Percentiles rank a stretch among this genome's conserved stretches.
Evolutionary conservation across 2,888 invertebrate species (phyloP).

Genomic region (Schrankia costaestrigalis): DNA sequence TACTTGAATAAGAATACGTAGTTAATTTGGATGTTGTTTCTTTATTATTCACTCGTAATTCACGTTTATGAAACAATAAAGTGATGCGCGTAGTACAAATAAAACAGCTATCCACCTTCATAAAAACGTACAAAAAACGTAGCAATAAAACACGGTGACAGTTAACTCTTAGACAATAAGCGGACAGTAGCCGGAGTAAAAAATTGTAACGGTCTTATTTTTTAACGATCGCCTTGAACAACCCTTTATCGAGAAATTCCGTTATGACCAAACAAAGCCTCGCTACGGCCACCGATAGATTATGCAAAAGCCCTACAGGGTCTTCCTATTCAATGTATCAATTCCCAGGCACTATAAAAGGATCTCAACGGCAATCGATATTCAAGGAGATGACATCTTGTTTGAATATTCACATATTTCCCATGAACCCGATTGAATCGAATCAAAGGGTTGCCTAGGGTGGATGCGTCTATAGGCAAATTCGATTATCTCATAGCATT

Average conservation of each 20-base stretch:
- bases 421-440: constrained; percentile 65
- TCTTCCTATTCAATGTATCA: constrained; percentile 77
- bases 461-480: constrained; percentile 77
- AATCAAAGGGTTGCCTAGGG: constrained; percentile 67
- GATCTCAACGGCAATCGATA: constrained; percentile 76
- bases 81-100: constrained; percentile 37
- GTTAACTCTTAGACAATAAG: constrained; percentile 36
- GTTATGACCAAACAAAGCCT: constrained; percentile 64
- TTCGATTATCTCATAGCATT: constrained; percentile 77
- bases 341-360: constrained; percentile 74
- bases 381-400: constrained; percentile 80
- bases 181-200: constrained; percentile 60
- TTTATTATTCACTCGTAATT: constrained; percentile 32
- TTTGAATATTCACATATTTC: constrained; percentile 78
- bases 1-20: constrained; percentile 17
- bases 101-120: constrained; percentile 45
- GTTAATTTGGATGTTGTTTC: constrained; percentile 29
- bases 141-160: constrained; percentile 25
- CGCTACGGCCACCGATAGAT: constrained; percentile 65
- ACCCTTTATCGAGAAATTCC: constrained; percentile 67
- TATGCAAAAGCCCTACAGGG: constrained; percentile 72
- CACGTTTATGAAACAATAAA: constrained; percentile 35
- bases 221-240: constrained; percentile 62
- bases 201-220: constrained; percentile 68
- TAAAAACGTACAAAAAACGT: constrained; percentile 21